phyloP scores from a whole-genome alignment of 2,113 vertebrate genomes.

The Marmota monax region DNA sequence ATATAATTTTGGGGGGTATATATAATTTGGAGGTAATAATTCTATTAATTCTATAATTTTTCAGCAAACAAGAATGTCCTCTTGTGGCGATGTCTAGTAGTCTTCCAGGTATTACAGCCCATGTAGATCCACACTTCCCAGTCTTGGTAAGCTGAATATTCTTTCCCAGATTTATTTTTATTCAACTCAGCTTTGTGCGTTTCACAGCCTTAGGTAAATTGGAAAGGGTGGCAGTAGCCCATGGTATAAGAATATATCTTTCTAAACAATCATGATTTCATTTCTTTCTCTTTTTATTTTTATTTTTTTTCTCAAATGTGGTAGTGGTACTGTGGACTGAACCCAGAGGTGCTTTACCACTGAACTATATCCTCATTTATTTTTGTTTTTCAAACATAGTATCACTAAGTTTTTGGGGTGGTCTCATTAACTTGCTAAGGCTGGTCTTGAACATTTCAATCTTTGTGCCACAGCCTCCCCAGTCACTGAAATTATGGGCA shows the following conservation, averaged over 20 bases:
- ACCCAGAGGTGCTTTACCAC: too few species aligned
- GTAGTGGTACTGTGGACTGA: too few species aligned
- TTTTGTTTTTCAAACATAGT: too few species aligned
- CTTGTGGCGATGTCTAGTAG: conserved; percentile 58
- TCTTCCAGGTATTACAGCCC: background rate
- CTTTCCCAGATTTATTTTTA: background rate
- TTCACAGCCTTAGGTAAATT: background rate
- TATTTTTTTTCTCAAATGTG: background rate
- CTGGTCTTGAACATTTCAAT: too few species aligned
- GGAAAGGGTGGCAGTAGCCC: background rate
- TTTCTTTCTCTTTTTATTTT: background rate
- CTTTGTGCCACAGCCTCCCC: too few species aligned
- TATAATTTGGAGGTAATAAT: too few species aligned
- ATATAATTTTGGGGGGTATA: too few species aligned
- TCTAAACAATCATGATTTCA: conserved; percentile 27
- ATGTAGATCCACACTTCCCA: background rate
- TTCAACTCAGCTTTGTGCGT: background rate
- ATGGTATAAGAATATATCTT: background rate
- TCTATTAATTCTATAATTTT: background rate
- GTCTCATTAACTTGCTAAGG: too few species aligned
- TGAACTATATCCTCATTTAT: too few species aligned
- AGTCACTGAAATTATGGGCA: too few species aligned
- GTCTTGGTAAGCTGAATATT: background rate
- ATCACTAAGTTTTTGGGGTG: too few species aligned
- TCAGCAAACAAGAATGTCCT: conserved; percentile 64